Evolutionary conservation across 2,797 vertebrate species (phyloP).

Genomic region (Heterohyrax brucei): DNA sequence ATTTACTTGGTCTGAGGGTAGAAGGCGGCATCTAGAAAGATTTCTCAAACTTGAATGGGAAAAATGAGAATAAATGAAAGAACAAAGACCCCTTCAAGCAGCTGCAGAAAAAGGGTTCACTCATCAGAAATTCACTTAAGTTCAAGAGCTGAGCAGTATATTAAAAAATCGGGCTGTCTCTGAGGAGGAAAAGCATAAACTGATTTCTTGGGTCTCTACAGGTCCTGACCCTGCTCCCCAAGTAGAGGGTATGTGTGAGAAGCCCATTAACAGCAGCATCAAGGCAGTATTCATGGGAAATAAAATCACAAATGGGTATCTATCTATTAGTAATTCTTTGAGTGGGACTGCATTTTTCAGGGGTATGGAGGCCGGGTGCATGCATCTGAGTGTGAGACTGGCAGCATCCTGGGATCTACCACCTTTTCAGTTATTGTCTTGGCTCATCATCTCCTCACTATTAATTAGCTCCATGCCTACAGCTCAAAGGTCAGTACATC

Average conservation of each 20-base stretch:
- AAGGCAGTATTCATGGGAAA: conserved; percentile 40
- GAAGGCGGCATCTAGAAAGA: conserved; percentile 36
- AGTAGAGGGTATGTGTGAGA: neutral
- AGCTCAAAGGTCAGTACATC: conserved; percentile 5
- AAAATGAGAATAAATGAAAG: conserved; percentile 61
- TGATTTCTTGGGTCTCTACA: conserved; percentile 1
- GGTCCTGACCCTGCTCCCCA: neutral
- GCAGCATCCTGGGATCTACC: conserved; percentile 25
- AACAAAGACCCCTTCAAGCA: conserved; percentile 36
- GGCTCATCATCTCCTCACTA: neutral
- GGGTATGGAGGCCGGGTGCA: neutral
- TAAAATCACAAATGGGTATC: conserved; percentile 54
- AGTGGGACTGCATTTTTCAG: conserved; percentile 25
- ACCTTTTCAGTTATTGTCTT: conserved; percentile 31
- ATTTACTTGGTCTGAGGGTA: conserved; percentile 52
- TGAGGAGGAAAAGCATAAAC: conserved; percentile 57
- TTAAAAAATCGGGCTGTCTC: conserved; percentile 60
- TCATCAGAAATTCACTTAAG: conserved; percentile 59
- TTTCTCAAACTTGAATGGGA: conserved; percentile 53
- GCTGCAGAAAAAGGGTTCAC: conserved; percentile 27
- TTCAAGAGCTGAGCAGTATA: conserved; percentile 51
- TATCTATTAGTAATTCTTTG: conserved; percentile 45
- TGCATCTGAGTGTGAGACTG: neutral
- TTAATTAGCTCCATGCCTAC: conserved; percentile 29
- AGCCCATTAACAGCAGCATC: conserved; percentile 54